Base-by-base conservation (phyloP, 2,797 vertebrate species). In the Paramormyrops hopkinsi region DNA sequence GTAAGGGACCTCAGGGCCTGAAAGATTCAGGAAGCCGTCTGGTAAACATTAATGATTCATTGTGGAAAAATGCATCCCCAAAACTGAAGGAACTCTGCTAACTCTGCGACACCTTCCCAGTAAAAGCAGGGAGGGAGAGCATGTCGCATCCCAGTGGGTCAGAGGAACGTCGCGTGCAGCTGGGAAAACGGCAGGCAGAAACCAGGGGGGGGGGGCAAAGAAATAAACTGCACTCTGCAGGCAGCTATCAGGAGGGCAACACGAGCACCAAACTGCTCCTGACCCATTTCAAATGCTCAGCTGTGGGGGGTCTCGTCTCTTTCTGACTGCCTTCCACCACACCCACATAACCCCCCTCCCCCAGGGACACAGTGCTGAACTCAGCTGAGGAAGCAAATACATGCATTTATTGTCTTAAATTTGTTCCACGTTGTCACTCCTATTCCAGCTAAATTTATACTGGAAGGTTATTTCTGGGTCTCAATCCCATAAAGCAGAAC, bases 41-140 rank as follows among this genome's bases (percentile, higher is more conserved):
- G 11, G 59, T 5, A 17, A 2, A 14, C 91, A 93, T 94, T 90
- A 94, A 94, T 93, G 91, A 94, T 95, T 94, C 91, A 95, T 83
- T 53, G 90, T 90, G 3, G 19, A 6, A 91, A 92, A 92, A 91
- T 89, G 91, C 37, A 79, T 79, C 37, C 37, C 89, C 46, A 92
- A n/a, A 88, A 88, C 79, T 22, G 46, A 51, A 85, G 14, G 12
- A 53, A 29, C 11, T 14, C 44, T 8, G 79, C 41, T 50, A 84
- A 76, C 29, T 51, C 48, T 50, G 83, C 50, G 83, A 82, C 0
- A 37, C 88, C 90, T 93, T 93, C 93, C 33, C 94, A 92, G 93
- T 90, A 93, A 93, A 91, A 89, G 5, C 73, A 54, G 59, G 54
- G 19, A 44, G 37, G 41, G 53, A 44, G 37, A 59, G 19, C 22